A percentile compares a stretch with the other conserved stretches of the same genome.
These are phyloP conservation scores for Lutjanus campechanus DNA, from an alignment of 2,797 vertebrate species.

Conservation along the genomic window DNA sequence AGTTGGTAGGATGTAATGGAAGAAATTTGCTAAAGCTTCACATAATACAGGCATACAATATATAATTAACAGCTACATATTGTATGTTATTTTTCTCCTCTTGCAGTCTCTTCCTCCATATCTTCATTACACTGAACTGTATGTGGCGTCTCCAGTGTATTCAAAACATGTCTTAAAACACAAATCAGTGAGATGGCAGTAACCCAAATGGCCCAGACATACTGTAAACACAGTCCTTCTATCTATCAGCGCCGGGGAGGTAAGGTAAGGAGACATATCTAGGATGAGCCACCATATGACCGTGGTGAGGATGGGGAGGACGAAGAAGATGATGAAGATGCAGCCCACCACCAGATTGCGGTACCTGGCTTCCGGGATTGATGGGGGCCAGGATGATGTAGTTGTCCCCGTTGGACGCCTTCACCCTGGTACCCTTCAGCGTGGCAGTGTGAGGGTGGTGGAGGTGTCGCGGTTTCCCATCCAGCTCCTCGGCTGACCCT, in stretches of 20 bases:
- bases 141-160: slow-evolving; percentile 37
- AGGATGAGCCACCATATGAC: slow-evolving; percentile 82
- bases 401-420: slow-evolving; percentile 90
- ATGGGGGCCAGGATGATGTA: slow-evolving; percentile 95
- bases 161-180: slow-evolving; percentile 48
- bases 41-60: slow-evolving; percentile 52
- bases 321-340: slow-evolving; percentile 83
- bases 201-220: slow-evolving; percentile 54
- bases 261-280: slow-evolving; percentile 84
- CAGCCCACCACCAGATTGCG: slow-evolving; percentile 80
- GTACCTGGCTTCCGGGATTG: slow-evolving; percentile 94
- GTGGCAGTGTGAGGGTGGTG: slow-evolving; percentile 82
- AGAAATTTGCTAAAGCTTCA: slow-evolving; percentile 46
- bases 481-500: slow-evolving; percentile 84
- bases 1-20: slow-evolving; percentile 35
- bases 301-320: slow-evolving; percentile 79
- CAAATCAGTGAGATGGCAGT: slow-evolving; percentile 41
- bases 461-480: slow-evolving; percentile 73
- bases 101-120: slow-evolving; percentile 19
- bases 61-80: slow-evolving; percentile 48
- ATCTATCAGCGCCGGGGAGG: slow-evolving; percentile 79
- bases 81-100: slow-evolving; percentile 29
- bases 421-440: slow-evolving; percentile 87
- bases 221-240: slow-evolving; percentile 68
- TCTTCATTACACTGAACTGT: slow-evolving; percentile 44